Base-by-base conservation (phyloP, 2,888 invertebrate species). In the Morpho achilles region DNA sequence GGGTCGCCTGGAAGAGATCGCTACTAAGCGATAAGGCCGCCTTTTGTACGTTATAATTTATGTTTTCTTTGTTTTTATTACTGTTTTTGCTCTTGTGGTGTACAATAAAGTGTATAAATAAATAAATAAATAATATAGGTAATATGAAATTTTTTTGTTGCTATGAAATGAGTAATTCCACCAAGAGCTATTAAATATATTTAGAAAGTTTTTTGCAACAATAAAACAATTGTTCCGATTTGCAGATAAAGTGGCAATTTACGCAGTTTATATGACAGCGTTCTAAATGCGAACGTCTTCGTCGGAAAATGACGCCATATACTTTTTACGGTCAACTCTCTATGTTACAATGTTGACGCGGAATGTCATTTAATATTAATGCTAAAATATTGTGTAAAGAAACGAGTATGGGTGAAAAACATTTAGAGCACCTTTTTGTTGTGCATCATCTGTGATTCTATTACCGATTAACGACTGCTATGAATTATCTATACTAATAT, bases 301-400 rank as follows among this genome's bases (percentile, higher is more conserved):
- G 44, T 47, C 47, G 56, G 47, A 46, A 50, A 59, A 59, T 56
- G 61, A 56, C 48, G 61, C 23, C 50, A 50, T 61, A 61, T 55
- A 52, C 48, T 59, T 61, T 61, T 59, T 61, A 59, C 55, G 50
- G 50, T 10, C 8, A 44, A 40, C 41, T 53, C 53, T 53, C 42
- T 45, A 45, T 52, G 49, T 45, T 53, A 61, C 59, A 56, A 53
- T 58, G 58, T 61, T 46, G 23, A 39, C 10, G 43, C n/a, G 10
- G 52, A 55, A 56, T 52, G 50, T 52, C 55, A 58, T 53, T 57
- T 59, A 45, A 56, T 39, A 56, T 59, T 51, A 58, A 61, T 46
- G 39, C 44, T 54, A 23, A 48, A 54, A 32, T 42, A 54, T 55
- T 46, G 45, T 55, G 47, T 47, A 43, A 54, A 45, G 45, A 50